Evolutionary conservation across 2,888 invertebrate species (phyloP).

Genomic region (Dicranocentrus wangi): DNA sequence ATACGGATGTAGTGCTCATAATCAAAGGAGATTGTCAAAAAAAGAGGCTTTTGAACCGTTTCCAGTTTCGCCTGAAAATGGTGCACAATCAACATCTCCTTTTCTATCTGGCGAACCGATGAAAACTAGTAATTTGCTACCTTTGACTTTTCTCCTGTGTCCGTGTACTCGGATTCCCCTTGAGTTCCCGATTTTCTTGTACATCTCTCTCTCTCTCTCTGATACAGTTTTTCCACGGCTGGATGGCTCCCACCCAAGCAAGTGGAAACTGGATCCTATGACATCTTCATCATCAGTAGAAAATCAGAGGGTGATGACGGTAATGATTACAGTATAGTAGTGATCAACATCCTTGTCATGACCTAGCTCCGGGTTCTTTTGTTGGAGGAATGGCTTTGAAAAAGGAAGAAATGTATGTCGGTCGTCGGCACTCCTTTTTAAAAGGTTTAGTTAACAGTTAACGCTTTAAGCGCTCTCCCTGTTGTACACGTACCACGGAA

Average conservation of each 20-base stretch:
- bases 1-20: too few species aligned
- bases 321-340: not conserved
- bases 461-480: conserved; percentile 2
- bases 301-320: conserved; percentile 13
- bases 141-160: conserved; percentile 3
- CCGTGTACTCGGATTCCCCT: too few species aligned
- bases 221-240: too few species aligned
- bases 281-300: conserved; percentile 31
- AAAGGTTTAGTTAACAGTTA: too few species aligned
- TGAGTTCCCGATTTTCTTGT: not conserved
- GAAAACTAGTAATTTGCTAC: conserved; percentile 24
- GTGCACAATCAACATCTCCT: conserved; percentile 9
- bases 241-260: too few species aligned
- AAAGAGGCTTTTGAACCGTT: conserved; percentile 23
- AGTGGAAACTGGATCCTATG: not conserved
- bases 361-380: not conserved
- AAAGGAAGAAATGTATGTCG: too few species aligned
- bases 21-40: conserved; percentile 6
- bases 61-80: conserved; percentile 11
- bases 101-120: not conserved
- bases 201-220: too few species aligned
- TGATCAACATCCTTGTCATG: conserved; percentile 3
- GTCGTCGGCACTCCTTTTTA: too few species aligned
- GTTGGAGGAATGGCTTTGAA: too few species aligned
- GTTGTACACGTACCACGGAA: not conserved